A percentile compares a stretch with the other conserved stretches of the same genome.
phyloP scores from a whole-genome alignment of 2,797 vertebrate species.

The Dendrocincla tyrannina region DNA sequence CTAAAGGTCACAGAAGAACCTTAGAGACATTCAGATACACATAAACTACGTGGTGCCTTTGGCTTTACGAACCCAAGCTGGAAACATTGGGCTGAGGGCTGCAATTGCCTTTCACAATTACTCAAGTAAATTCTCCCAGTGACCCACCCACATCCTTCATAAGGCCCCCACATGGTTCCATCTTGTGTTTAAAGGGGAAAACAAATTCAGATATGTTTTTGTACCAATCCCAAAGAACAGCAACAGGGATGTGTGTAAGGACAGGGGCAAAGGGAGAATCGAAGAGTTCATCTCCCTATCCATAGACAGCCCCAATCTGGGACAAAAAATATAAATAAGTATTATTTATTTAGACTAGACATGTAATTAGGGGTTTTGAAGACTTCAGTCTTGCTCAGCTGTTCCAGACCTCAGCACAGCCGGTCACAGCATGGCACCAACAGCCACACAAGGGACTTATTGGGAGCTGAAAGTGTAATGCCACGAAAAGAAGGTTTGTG shows the following conservation, averaged over 20 bases:
- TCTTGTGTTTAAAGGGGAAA: not conserved
- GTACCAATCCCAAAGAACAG: not conserved
- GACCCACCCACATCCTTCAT: not conserved
- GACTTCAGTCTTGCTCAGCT: not conserved
- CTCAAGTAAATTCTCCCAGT: not conserved
- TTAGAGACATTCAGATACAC: not conserved
- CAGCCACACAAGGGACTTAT: not conserved
- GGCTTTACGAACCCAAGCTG: not conserved
- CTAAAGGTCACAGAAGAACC: not conserved
- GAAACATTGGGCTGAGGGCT: not conserved
- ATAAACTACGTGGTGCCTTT: fast-evolving
- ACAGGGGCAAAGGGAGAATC: not conserved
- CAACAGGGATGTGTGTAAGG: fast-evolving
- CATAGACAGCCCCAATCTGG: not conserved
- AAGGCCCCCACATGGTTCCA: not conserved
- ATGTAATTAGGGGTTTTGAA: not conserved
- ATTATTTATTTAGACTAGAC: not conserved
- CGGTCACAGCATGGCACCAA: not conserved
- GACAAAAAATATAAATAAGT: not conserved
- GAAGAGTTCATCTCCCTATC: not conserved
- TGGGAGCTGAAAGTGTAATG: not conserved
- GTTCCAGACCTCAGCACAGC: not conserved
- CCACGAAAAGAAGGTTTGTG: not conserved
- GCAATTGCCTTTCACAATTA: not conserved
- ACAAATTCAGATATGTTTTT: not conserved